Conservation (phyloP, 1,140 invertebrate species). For the Habropoda laboriosa region DNA sequence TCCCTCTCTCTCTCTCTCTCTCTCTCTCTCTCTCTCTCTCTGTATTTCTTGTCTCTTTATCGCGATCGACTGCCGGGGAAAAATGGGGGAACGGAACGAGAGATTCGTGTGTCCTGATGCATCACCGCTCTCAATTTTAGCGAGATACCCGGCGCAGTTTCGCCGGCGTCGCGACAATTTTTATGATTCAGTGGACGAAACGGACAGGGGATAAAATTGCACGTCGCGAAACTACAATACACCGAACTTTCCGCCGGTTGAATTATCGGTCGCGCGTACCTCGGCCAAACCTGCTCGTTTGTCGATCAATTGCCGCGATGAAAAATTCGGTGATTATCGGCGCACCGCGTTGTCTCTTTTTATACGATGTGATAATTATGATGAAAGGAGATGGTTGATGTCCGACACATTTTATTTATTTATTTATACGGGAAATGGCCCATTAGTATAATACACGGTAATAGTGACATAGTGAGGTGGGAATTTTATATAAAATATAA, state of each 20-base stretch:
- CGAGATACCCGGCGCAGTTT: neutral
- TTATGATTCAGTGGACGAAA: constrained; percentile 3
- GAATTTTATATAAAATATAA: too few species aligned
- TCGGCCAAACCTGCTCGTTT: neutral
- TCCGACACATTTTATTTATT: too few species aligned
- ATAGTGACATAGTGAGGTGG: too few species aligned
- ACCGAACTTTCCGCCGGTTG: neutral
- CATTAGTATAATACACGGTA: too few species aligned
- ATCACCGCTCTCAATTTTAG: neutral
- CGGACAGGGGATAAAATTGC: neutral
- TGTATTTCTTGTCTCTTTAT: too few species aligned
- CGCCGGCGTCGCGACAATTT: neutral
- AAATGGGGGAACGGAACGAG: neutral
- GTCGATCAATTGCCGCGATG: neutral
- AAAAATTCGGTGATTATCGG: neutral
- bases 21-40: too few species aligned
- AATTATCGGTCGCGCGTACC: neutral
- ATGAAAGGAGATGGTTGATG: too few species aligned
- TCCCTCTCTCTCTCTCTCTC: too few species aligned
- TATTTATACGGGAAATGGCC: too few species aligned
- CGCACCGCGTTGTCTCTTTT: neutral
- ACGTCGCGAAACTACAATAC: constrained; percentile 1
- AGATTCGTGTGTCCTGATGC: neutral
- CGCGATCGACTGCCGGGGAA: too few species aligned
- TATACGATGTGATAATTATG: too few species aligned